Percentiles rank a stretch among this genome's conserved stretches.
Evolutionary conservation across 1,140 invertebrate species (phyloP).

Genomic region (Pemphigus obesinymphae): DNA sequence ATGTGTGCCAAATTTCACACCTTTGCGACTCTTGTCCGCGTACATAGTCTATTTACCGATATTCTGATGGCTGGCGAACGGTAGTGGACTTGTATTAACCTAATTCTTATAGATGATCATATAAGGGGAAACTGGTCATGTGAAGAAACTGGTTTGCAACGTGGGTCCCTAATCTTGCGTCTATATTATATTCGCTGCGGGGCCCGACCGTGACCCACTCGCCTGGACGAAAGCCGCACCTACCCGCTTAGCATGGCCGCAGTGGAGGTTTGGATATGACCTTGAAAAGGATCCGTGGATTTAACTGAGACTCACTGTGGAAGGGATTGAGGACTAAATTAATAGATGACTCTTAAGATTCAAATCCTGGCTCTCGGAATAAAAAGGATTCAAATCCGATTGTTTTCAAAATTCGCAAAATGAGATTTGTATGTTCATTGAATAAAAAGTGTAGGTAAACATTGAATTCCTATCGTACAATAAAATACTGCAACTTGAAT

Average conservation of each 20-base stretch:
- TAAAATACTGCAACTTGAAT: too few species aligned
- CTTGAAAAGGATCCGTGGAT: too few species aligned
- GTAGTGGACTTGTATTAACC: constrained; percentile 11
- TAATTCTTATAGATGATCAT: not conserved
- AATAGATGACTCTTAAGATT: too few species aligned
- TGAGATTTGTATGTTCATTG: too few species aligned
- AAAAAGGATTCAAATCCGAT: too few species aligned
- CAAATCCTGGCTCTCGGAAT: too few species aligned
- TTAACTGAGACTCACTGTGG: too few species aligned
- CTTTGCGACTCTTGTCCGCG: constrained; percentile 22
- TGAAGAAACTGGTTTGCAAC: constrained; percentile 27
- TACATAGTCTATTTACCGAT: too few species aligned
- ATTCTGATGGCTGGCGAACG: not conserved
- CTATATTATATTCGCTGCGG: not conserved
- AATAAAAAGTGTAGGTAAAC: too few species aligned
- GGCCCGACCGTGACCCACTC: constrained; percentile 33
- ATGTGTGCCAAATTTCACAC: constrained; percentile 34
- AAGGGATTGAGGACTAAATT: too few species aligned
- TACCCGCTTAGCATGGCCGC: not conserved
- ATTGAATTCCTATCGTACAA: too few species aligned
- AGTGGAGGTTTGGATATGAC: not conserved
- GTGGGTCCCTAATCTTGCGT: not conserved
- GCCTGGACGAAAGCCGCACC: not conserved
- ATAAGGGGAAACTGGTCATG: constrained; percentile 28
- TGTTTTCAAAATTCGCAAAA: too few species aligned